Evolutionary conservation across 2,113 vertebrate genomes (phyloP), one percentile per base, ranked within the genome.

Genomic region (Pangasianodon gigas): DNA sequence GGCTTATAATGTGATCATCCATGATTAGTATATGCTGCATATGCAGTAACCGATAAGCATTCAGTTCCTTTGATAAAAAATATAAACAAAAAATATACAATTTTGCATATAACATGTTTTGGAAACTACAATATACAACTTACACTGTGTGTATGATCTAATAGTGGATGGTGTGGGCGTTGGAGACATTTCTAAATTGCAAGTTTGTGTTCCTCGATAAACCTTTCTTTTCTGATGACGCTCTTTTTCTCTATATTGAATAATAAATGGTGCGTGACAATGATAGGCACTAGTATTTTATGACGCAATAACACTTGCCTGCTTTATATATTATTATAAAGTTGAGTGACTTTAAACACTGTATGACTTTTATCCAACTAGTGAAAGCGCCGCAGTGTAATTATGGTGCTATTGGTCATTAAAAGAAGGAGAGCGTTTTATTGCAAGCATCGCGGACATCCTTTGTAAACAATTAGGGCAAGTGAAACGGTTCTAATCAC

Each of bases 401-500:
- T 84, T 54, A 44, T 1, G 80, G 54, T 44, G 32, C 62, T 83
- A 29, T 60, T 26, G 52, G 48, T 71, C 80, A 41, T n/a, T 77
- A 67, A 80, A 21, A 10, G 82, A 86, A 85, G 46, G 69, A 80
- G 56, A 51, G 69, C n/a, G 24, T 77, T 85, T 85, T 67, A 44
- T 54, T 79, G 52, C 54, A 16, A 79, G 83, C 83, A 48, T 86
- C 48, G 62, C 24, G 26, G 74, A 79, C 84, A 67, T 81, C 69
- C 32, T 84, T 71, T 56, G 84, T 81, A 71, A 69, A 86, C 60
- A 90, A 80, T 90, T 79, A 90, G 75, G 8, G 41, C 29, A 24
- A 44, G n/a, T 10, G 62, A 86, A 79, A 46, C 9, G 77, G 24
- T 81, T 81, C 84, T 80, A 81, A 90, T 86, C 84, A 90, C 75